Evolutionary conservation across 2,113 vertebrate genomes (phyloP).

Genomic region (Chlamydotis undulata): DNA sequence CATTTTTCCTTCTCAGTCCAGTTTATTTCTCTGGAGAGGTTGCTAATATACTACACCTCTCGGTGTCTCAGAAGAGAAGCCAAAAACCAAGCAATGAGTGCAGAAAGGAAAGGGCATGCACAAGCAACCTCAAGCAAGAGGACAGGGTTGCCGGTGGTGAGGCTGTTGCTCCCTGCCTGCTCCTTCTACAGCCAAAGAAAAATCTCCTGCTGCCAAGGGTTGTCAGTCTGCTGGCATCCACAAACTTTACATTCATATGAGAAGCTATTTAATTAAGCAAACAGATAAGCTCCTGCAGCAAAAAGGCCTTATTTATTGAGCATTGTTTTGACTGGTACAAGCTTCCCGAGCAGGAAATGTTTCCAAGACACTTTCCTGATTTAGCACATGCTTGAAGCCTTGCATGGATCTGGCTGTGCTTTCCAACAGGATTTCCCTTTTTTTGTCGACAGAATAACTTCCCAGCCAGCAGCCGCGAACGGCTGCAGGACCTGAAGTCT

Average conservation of each 20-base stretch:
- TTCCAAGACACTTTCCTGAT: constrained; percentile 47
- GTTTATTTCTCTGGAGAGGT: neutral
- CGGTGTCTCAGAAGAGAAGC: neutral
- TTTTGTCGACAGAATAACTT: constrained; percentile 90
- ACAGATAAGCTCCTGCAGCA: constrained; percentile 12
- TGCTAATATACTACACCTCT: neutral
- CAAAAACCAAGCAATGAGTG: neutral
- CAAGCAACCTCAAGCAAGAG: neutral
- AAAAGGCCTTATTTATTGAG: constrained; percentile 46
- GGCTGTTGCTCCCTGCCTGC: neutral
- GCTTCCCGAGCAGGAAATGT: neutral
- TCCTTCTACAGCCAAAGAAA: neutral
- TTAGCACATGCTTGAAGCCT: constrained; percentile 1
- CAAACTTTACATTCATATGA: neutral
- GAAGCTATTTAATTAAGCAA: constrained; percentile 47
- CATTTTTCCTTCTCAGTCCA: neutral
- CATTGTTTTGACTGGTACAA: constrained; percentile 59
- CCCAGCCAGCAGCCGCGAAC: constrained; percentile 91
- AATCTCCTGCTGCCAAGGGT: neutral
- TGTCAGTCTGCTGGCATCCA: neutral
- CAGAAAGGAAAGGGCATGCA: neutral
- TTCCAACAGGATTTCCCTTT: constrained; percentile 49
- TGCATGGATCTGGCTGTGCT: neutral
- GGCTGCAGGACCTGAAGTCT: constrained; percentile 95
- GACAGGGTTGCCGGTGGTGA: neutral